Conservation (phyloP, 2,888 invertebrate genomes). For the Drosophila subquinaria region DNA sequence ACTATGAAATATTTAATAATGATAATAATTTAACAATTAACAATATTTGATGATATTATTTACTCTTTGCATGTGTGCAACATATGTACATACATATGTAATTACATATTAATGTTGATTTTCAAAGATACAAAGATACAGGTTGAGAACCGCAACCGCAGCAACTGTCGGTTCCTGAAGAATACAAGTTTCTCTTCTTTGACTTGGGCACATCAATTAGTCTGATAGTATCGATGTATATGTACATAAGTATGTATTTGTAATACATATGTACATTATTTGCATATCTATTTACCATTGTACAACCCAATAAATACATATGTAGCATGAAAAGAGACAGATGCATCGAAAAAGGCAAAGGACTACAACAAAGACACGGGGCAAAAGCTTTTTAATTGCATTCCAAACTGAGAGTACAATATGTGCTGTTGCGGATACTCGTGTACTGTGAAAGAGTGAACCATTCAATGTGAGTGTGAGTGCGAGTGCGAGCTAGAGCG, state of each 20-base stretch:
- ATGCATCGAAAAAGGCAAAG: neutral
- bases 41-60: too few relatives aligned
- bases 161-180: neutral
- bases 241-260: neutral
- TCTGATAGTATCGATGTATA: neutral
- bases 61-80: neutral
- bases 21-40: neutral
- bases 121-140: neutral
- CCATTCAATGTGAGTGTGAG: conserved; percentile 2
- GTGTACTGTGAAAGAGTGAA: conserved; percentile 1
- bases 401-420: conserved; percentile 37
- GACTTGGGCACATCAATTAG: neutral
- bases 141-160: neutral
- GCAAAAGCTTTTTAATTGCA: conserved; percentile 54
- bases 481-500: conserved; percentile 4
- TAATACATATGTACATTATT: neutral
- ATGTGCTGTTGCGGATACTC: conserved; percentile 1
- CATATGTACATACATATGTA: neutral
- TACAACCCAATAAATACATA: neutral
- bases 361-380: conserved; percentile 15
- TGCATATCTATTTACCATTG: conserved; percentile 1
- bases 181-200: neutral
- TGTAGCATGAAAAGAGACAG: conserved; percentile 12
- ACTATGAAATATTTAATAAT: neutral
- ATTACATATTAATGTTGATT: neutral